Evolutionary conservation across 2,797 vertebrate genomes (phyloP).

Genomic region (Cottoperca gobio): DNA sequence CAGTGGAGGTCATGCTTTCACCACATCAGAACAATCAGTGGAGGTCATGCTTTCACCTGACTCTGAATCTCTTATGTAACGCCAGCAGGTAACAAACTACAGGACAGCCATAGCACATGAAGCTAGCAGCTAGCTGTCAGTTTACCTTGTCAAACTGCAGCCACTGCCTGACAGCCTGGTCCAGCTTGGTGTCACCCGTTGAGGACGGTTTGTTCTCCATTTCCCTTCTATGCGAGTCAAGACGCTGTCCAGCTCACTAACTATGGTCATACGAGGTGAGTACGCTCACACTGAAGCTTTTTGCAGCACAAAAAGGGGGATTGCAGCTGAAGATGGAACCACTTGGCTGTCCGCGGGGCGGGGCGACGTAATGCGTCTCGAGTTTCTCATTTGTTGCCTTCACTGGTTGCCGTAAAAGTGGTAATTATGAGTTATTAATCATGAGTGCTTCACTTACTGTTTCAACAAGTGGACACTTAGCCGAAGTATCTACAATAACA

Average conservation of each 20-base stretch:
- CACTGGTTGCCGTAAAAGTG: conserved; percentile 1
- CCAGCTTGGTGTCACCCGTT: conserved; percentile 67
- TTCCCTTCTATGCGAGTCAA: not conserved
- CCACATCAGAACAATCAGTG: too few relatives aligned
- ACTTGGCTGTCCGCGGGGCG: not conserved
- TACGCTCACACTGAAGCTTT: rapidly evolving
- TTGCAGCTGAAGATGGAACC: not conserved
- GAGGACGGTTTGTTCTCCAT: conserved; percentile 74
- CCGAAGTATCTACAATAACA: too few relatives aligned
- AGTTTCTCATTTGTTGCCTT: conserved; percentile 38
- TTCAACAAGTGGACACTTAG: not conserved
- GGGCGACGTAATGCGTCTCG: conserved; percentile 48
- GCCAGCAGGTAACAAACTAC: not conserved
- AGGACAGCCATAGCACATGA: too few relatives aligned
- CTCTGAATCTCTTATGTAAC: not conserved
- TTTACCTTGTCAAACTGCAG: conserved; percentile 91
- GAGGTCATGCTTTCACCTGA: not conserved
- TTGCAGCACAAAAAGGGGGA: not conserved
- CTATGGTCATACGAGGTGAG: not conserved
- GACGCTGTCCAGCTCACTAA: not conserved
- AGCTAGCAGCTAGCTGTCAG: conserved; percentile 40
- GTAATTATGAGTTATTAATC: not conserved
- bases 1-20: not conserved
- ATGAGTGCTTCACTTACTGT: not conserved
- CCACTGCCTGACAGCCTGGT: conserved; percentile 85